Evolutionary conservation across 2,113 vertebrate species (phyloP), one percentile per base, ranked within the genome.

Genomic region (Clarias gariepinus): DNA sequence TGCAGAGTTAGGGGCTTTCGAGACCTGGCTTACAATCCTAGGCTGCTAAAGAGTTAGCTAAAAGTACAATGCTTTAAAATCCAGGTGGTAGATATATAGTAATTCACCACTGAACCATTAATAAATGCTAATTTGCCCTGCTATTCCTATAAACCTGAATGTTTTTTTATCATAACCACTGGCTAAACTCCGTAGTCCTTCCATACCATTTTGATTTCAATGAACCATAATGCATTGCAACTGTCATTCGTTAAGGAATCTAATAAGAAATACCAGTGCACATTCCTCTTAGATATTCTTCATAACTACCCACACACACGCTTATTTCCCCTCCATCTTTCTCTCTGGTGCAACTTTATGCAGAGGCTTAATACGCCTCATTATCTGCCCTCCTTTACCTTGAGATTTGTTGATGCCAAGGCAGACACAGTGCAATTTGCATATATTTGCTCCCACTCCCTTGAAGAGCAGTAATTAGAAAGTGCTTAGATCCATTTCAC

Each of bases 391-490:
- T 83, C 81, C 85, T 90, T 90, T 90, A 91, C 88, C 88, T 90
- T 90, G 86, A 90, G 88, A 90, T 89, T 90, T 91, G 90, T 91
- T 90, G 91, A 89, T 88, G 89, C 87, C 84, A 74, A 90, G 68
- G 71, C 88, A 88, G 87, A 87, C 89, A 89, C 90, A 87, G 86
- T 87, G 80, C 89, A 90, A 92, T 92, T 91, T 90, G 89, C 92
- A 91, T 92, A 88, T 80, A 90, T 92, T 91, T 89, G 90, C 88
- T 89, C 81, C 87, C 82, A 73, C 85, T 89, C 84, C 84, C 89
- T 83, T 87, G 86, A 91, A 89, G 80, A 85, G 88, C 83, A 76
- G 61, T 77, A 88, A 88, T 93, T 91, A 90, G 79, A 85, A 88
- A 86, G 80, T 81, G 83, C 89, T 91, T 88, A 86, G 88, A 87